Evolutionary conservation across 2,113 vertebrate species (phyloP).

Genomic region (Ptilorrhoa leucosticta): DNA sequence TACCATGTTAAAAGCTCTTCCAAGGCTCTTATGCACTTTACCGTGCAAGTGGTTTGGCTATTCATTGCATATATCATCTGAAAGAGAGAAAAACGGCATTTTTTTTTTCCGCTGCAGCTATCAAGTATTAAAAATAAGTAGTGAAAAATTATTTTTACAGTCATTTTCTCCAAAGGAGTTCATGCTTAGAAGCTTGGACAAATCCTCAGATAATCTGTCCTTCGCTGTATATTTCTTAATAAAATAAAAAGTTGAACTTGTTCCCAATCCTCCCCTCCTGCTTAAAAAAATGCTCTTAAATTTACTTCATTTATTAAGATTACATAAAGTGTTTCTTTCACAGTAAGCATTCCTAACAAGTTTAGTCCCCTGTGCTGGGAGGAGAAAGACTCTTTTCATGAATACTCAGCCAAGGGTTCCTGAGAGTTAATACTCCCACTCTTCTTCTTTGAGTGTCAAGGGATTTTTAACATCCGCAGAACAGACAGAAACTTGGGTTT

Average conservation of each 20-base stretch:
- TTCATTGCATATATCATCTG: background rate
- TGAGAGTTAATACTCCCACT: conserved; percentile 80
- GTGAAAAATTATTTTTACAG: conserved; percentile 24
- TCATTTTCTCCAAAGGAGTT: background rate
- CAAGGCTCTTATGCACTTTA: background rate
- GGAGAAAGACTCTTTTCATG: conserved; percentile 73
- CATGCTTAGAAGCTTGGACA: background rate
- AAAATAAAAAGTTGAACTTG: conserved; percentile 3
- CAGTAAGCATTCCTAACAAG: conserved; percentile 66
- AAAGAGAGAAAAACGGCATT: background rate
- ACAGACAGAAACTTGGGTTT: conserved; percentile 83
- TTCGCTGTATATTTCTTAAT: conserved; percentile 7
- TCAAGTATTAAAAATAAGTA: conserved; percentile 38
- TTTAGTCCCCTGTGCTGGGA: conserved; percentile 56
- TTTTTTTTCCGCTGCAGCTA: background rate
- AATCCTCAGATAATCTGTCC: conserved; percentile 1
- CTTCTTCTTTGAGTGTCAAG: conserved; percentile 79
- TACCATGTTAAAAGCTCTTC: background rate
- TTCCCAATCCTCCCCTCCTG: background rate
- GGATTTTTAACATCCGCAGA: conserved; percentile 83
- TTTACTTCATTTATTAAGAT: conserved; percentile 70
- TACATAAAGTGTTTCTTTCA: conserved; percentile 70
- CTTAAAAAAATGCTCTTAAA: conserved; percentile 59
- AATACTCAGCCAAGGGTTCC: conserved; percentile 71
- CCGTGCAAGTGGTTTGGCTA: background rate